Percentiles rank a stretch among this genome's conserved stretches.
Conservation (phyloP, 2,888 invertebrate genomes). For the Hypomecis atomaria region DNA sequence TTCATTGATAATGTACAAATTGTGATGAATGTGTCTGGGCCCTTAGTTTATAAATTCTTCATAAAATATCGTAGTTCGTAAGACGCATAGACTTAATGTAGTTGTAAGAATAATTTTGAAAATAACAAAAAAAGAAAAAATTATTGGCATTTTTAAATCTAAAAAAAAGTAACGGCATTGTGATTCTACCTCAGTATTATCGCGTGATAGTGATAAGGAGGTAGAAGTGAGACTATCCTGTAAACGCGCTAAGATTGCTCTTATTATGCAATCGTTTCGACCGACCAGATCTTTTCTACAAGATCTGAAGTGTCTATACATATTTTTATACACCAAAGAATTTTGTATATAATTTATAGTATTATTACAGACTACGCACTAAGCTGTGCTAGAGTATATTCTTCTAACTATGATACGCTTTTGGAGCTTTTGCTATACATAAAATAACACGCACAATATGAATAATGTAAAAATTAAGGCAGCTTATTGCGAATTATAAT, state of each 20-base stretch:
- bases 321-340: constrained; percentile 78
- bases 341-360: constrained; percentile 79
- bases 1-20: constrained; percentile 79
- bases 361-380: constrained; percentile 60
- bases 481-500: constrained; percentile 69
- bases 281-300: constrained; percentile 79
- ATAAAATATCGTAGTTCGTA: constrained; percentile 78
- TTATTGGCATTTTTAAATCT: constrained; percentile 46
- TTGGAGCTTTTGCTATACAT: constrained; percentile 74
- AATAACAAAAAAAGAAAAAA: constrained; percentile 52
- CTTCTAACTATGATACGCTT: constrained; percentile 72
- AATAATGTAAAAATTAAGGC: constrained; percentile 67
- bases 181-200: constrained; percentile 67
- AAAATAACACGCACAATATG: constrained; percentile 59
- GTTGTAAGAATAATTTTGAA: constrained; percentile 61
- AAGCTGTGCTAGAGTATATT: constrained; percentile 68
- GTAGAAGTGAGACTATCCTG: constrained; percentile 77
- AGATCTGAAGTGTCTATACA: constrained; percentile 80
- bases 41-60: constrained; percentile 83
- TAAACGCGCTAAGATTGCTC: constrained; percentile 79
- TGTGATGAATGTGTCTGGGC: constrained; percentile 83
- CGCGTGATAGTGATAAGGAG: constrained; percentile 60
- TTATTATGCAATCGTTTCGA: constrained; percentile 78
- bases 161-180: constrained; percentile 73
- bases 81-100: constrained; percentile 76